Conservation (phyloP, 1,140 invertebrate species). For the Meloidogyne chitwoodi region DNA sequence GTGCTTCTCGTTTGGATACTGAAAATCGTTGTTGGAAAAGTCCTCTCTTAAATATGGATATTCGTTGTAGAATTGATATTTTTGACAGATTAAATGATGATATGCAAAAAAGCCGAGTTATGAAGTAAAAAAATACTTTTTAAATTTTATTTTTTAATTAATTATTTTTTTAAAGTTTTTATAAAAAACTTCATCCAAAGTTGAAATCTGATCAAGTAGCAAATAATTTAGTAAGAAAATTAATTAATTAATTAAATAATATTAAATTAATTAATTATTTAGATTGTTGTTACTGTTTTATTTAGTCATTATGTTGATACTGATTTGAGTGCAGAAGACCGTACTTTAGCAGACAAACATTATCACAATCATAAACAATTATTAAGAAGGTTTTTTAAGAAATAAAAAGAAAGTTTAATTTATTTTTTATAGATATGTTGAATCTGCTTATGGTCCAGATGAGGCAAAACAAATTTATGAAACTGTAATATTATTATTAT, state of each 20-base stretch:
- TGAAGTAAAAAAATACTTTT: background rate
- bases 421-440: conserved; percentile 46
- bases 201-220: conserved; percentile 18
- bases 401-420: background rate
- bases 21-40: conserved; percentile 37
- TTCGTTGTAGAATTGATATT: conserved; percentile 44
- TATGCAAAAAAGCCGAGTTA: conserved; percentile 36
- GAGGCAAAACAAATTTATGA: conserved; percentile 19
- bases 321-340: conserved; percentile 28
- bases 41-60: conserved; percentile 22
- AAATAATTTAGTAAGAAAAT: conserved; percentile 10
- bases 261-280: background rate
- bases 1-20: conserved; percentile 42
- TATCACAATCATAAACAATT: conserved; percentile 39
- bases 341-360: conserved; percentile 22
- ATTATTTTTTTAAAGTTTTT: conserved; percentile 38
- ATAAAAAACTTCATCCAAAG: conserved; percentile 23
- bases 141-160: background rate
- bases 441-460: conserved; percentile 43
- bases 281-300: background rate
- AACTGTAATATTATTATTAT: background rate
- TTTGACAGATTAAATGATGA: conserved; percentile 50
- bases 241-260: background rate
- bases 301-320: conserved; percentile 17
- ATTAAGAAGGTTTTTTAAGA: conserved; percentile 38